Conservation (phyloP, 2,113 vertebrate genomes). For the Gymnorhina tibicen region DNA sequence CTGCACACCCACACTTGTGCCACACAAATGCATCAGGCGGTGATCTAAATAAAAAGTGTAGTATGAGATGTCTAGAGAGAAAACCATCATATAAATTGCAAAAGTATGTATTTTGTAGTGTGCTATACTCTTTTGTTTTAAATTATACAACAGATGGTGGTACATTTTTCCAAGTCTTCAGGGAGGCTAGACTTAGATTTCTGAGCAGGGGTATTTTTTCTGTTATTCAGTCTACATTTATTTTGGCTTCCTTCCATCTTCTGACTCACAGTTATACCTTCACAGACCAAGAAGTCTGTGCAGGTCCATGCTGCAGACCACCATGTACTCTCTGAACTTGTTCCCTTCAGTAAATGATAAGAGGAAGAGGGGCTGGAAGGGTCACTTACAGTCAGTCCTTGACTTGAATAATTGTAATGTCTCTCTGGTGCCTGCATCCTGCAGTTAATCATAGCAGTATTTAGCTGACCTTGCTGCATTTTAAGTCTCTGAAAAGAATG, state of each 20-base stretch:
- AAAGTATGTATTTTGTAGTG: neutral
- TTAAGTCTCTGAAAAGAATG: neutral
- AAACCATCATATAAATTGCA: neutral
- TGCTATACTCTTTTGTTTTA: neutral
- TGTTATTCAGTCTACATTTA: neutral
- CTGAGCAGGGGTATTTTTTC: neutral
- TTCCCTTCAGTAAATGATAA: neutral
- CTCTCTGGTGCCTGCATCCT: neutral
- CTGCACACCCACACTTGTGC: neutral
- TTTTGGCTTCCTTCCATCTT: neutral
- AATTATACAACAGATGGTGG: neutral
- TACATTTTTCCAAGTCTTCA: neutral
- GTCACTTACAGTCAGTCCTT: neutral
- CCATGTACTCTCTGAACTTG: neutral
- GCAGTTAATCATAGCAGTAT: neutral
- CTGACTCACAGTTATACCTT: neutral
- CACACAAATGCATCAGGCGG: neutral
- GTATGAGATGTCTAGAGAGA: neutral
- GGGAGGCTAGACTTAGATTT: neutral
- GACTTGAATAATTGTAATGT: neutral
- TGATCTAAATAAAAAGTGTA: neutral
- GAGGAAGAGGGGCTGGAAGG: neutral
- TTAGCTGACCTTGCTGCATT: neutral
- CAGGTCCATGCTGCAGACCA: neutral
- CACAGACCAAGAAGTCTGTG: neutral